Conservation (phyloP, 2,888 invertebrate genomes). For the Lumbricus terrestris region DNA sequence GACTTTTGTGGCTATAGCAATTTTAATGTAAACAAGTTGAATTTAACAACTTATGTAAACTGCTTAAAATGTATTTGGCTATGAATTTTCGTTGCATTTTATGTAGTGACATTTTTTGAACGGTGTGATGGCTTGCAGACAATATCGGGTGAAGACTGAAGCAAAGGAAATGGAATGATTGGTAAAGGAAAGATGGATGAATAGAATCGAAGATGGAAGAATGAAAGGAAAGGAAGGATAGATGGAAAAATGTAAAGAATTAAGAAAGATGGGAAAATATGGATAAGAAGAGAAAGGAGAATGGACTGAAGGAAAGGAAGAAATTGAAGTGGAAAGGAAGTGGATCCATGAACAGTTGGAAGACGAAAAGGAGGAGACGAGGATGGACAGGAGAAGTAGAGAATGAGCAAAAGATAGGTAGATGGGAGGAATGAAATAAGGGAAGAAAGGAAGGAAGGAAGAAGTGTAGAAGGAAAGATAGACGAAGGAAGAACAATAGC, state of each 20-base stretch:
- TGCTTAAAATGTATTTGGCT: not conserved
- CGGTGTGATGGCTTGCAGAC: not conserved
- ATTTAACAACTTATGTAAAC: not conserved
- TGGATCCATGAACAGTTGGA: not conserved
- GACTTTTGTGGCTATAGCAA: not conserved
- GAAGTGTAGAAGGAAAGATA: not conserved
- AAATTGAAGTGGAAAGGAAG: not conserved
- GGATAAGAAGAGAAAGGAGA: not conserved
- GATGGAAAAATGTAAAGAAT: not conserved
- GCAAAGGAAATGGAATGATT: not conserved
- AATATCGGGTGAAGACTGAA: not conserved
- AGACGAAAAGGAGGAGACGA: not conserved
- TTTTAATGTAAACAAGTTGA: not conserved
- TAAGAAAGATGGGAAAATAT: not conserved
- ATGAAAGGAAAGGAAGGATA: not conserved
- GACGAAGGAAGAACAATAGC: not conserved
- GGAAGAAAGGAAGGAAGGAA: not conserved
- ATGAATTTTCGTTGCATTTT: not conserved
- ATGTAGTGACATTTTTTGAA: not conserved
- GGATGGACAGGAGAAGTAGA: not conserved
- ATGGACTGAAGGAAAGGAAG: not conserved
- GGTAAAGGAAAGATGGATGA: not conserved
- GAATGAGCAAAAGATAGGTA: not conserved
- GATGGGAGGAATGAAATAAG: not conserved
- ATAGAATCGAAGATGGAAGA: not conserved